These are phyloP conservation scores for Xiphophorus birchmanni DNA, from an alignment of 2,797 vertebrate genomes.

Conservation along the genomic window DNA sequence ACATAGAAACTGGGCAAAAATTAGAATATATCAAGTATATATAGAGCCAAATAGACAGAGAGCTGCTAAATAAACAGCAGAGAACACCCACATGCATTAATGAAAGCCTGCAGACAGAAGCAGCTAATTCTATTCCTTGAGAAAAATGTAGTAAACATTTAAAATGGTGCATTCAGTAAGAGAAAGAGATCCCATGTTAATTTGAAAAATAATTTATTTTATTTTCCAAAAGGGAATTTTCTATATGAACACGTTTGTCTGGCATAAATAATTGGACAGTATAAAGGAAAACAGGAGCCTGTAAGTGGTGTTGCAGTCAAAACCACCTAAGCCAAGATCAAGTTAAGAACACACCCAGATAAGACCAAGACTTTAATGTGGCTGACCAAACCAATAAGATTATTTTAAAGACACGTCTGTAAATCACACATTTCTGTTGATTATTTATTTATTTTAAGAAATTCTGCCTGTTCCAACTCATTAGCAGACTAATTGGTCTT, in stretches of 20 bases:
- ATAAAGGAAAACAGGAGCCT: neutral
- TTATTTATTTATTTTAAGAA: neutral
- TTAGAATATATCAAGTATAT: neutral
- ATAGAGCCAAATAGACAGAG: conserved; percentile 12
- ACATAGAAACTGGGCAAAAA: conserved; percentile 23
- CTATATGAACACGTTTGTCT: neutral
- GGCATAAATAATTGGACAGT: neutral
- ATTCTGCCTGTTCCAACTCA: neutral
- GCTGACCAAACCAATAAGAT: neutral
- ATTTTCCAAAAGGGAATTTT: neutral
- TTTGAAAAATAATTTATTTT: neutral
- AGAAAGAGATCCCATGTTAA: neutral
- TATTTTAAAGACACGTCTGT: neutral
- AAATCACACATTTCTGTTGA: too few species aligned
- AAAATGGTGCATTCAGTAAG: neutral
- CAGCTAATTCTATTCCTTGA: neutral
- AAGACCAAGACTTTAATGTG: neutral
- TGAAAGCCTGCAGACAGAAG: conserved; percentile 38
- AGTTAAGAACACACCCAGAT: neutral
- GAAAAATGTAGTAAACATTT: neutral
- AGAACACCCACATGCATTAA: conserved; percentile 35
- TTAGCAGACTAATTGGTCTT: neutral
- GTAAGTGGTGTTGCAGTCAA: neutral
- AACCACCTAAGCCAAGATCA: neutral
- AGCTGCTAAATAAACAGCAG: conserved; percentile 36